These are phyloP conservation scores for Psettodes erumei DNA, from an alignment of 2,113 vertebrate genomes.

Conservation along the genomic window DNA sequence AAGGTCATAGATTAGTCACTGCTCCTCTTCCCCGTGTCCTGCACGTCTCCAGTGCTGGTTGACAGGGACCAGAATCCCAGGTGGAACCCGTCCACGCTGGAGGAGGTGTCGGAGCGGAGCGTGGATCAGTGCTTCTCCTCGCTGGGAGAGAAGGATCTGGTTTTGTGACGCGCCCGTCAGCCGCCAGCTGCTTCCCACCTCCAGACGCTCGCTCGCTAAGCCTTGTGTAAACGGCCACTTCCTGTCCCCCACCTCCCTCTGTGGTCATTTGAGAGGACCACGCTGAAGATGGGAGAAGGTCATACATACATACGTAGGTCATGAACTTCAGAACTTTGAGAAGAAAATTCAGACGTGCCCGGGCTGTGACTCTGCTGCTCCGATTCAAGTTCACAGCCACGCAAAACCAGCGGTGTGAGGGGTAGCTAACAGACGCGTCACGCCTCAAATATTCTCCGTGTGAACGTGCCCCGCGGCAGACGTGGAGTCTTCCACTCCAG, in stretches of 20 bases:
- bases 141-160: slow-evolving; percentile 88
- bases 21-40: accelerated
- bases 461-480: not conserved
- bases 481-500: slow-evolving; percentile 14
- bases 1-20: not conserved
- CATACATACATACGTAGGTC: not conserved
- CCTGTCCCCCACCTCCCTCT: slow-evolving; percentile 11
- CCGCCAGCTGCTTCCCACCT: slow-evolving; percentile 13
- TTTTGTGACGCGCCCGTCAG: slow-evolving; percentile 73
- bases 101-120: slow-evolving; percentile 86
- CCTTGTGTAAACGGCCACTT: slow-evolving; percentile 36
- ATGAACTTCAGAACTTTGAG: not conserved
- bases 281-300: not conserved
- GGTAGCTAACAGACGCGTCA: slow-evolving; percentile 3
- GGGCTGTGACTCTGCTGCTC: slow-evolving; percentile 10
- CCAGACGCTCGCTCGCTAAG: slow-evolving; percentile 8
- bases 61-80: slow-evolving; percentile 92
- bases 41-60: slow-evolving; percentile 85
- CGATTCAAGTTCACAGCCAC: slow-evolving; percentile 8
- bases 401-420: too few relatives aligned
- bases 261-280: not conserved
- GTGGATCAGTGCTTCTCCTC: slow-evolving; percentile 88
- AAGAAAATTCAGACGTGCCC: not conserved
- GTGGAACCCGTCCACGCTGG: slow-evolving; percentile 89
- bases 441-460: too few relatives aligned